Percentiles rank a stretch among this genome's conserved stretches.
phyloP scores from a whole-genome alignment of 2,888 invertebrate genomes.

The Dione juno region DNA sequence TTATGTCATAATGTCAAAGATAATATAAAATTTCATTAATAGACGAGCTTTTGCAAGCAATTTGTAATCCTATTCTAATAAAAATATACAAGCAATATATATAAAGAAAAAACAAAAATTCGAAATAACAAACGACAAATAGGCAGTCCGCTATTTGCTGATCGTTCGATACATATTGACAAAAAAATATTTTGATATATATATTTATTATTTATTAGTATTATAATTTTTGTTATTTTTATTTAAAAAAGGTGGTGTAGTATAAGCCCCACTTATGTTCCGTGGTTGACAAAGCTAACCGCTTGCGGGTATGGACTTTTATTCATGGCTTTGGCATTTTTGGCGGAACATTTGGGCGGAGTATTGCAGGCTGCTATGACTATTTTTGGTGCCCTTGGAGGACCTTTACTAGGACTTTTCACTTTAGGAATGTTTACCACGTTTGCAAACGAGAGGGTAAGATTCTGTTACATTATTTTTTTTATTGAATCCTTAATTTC shows the following conservation, averaged over 20 bases:
- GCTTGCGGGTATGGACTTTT: conserved; percentile 89
- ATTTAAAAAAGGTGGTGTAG: conserved; percentile 61
- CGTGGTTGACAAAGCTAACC: conserved; percentile 85
- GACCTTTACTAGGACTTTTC: conserved; percentile 93
- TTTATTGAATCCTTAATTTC: too few species aligned
- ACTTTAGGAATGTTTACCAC: conserved; percentile 93
- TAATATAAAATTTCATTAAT: too few species aligned
- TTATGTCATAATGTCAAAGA: too few species aligned
- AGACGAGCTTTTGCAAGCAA: too few species aligned
- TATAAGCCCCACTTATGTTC: conserved; percentile 62
- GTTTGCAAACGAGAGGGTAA: conserved; percentile 87
- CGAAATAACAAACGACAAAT: too few species aligned
- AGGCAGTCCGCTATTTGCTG: too few species aligned
- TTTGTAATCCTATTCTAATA: too few species aligned
- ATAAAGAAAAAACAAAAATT: too few species aligned
- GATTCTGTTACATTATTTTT: conserved; percentile 45
- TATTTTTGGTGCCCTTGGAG: conserved; percentile 94
- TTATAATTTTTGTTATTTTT: background rate
- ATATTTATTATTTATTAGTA: background rate
- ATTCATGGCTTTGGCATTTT: conserved; percentile 91
- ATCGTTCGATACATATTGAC: too few species aligned
- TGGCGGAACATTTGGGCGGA: conserved; percentile 92
- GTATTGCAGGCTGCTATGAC: conserved; percentile 94
- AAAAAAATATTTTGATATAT: background rate
- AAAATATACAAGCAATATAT: too few species aligned